phyloP scores from a whole-genome alignment of 2,888 invertebrate genomes.

The Clitarchus hookeri region DNA sequence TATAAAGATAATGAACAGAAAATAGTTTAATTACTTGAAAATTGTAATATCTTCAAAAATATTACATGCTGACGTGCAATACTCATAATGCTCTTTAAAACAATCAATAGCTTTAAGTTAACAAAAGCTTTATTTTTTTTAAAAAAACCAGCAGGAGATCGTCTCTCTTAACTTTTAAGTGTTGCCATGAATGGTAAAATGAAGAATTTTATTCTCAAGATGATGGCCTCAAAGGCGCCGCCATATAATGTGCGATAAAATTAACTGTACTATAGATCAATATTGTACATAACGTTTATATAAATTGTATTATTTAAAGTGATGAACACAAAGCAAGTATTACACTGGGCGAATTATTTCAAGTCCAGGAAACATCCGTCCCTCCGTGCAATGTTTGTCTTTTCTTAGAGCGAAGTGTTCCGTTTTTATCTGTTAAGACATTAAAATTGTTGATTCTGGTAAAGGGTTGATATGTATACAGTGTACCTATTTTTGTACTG shows the following conservation, averaged over 20 bases:
- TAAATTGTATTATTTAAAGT: neutral
- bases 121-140: neutral
- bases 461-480: conserved; percentile 14
- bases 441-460: conserved; percentile 9
- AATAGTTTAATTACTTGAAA: too few species aligned
- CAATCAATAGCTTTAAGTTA: too few species aligned
- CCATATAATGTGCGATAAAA: neutral
- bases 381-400: conserved; percentile 6
- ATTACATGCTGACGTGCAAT: too few species aligned
- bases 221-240: conserved; percentile 14
- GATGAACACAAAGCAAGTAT: conserved; percentile 1
- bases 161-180: neutral
- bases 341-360: neutral
- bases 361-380: conserved; percentile 14
- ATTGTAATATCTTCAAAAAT: too few species aligned
- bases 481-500: conserved; percentile 14
- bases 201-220: neutral
- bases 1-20: too few species aligned
- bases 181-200: neutral
- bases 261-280: neutral
- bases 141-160: neutral
- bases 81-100: too few species aligned
- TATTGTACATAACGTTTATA: neutral
- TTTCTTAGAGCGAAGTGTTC: neutral
- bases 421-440: conserved; percentile 5